These are phyloP conservation scores for Pseudopodoces humilis DNA, from an alignment of 2,113 vertebrate genomes.

Conservation along the genomic window DNA sequence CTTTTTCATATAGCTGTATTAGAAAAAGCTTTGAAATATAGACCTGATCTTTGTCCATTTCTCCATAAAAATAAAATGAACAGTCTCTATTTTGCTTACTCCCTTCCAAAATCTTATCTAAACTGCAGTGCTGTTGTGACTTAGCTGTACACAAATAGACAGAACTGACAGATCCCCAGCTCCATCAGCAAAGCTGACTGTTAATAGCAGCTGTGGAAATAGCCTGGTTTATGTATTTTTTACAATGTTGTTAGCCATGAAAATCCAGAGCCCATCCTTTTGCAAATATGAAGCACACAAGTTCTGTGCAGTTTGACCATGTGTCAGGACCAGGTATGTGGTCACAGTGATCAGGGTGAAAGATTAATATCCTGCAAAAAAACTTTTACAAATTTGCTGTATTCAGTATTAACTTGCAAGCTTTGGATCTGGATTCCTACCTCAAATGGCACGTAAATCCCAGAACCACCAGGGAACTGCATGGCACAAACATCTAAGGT, in stretches of 20 bases:
- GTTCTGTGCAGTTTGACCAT: accelerated
- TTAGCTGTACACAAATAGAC: constrained; percentile 11
- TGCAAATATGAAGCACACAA: neutral
- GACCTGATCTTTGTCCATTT: neutral
- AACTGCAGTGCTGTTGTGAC: neutral
- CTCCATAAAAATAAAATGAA: constrained; percentile 12
- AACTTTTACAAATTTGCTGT: neutral
- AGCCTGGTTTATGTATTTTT: neutral
- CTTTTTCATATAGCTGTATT: neutral
- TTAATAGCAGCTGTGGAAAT: neutral
- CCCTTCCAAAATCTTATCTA: constrained; percentile 6
- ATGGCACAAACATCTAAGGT: neutral
- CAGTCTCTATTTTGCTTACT: neutral
- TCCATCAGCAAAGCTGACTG: neutral
- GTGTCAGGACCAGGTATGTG: neutral
- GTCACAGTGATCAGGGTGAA: neutral
- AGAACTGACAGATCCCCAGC: neutral
- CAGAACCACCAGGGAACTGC: neutral
- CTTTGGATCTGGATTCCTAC: neutral
- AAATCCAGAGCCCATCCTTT: neutral
- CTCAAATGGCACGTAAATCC: neutral
- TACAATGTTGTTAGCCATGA: neutral
- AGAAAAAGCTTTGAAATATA: constrained; percentile 11
- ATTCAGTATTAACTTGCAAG: neutral
- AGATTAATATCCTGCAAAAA: neutral